Evolutionary conservation across 2,113 vertebrate species (phyloP), one percentile per base, ranked within the genome.

Genomic region (Guaruba guarouba): DNA sequence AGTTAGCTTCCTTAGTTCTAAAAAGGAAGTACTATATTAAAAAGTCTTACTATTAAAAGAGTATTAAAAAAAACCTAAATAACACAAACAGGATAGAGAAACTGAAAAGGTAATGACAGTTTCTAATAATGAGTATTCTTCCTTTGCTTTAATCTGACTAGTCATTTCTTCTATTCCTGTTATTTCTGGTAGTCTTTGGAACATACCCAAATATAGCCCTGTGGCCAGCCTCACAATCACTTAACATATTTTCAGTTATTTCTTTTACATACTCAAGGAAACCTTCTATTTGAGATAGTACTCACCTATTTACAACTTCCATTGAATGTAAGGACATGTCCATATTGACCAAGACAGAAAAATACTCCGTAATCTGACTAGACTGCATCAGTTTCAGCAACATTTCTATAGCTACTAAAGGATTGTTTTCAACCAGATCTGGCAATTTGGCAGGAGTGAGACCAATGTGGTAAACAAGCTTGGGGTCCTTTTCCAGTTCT

Each of bases 291-390:
- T 68, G 41, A 74, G 49, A 10, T 13, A 3, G 2, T 57, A 97
- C 98, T 97, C 92, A 99, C 99, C 99, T 98, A 98, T 99, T 99
- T 77, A 99, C 99, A 66, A 99, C 99, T 98, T 99, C 99, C 99
- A 99, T 99, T 52, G 99, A 99, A 98, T 99, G 99, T 64, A 99
- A 98, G 2, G 99, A 99, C 99, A 99, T 99, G 97, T 99, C 99
- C 99, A 99, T 99, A 94, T 99, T 99, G 91, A 99, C 99, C 86
- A 99, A 98, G 62, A 99, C 99, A 3, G 99, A 99, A 97, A 99
- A 99, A 46, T 99, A 99, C 95, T 99, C 99, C 0, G 99, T 99
- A 97, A 99, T 99, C 98, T 99, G 99, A 96, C 99, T 99, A 83
- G 99, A 99, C 94, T 99, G 99, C 99, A 99, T 99, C 95, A 99